phyloP scores from a whole-genome alignment of 2,113 vertebrate genomes.

The Circaetus cinerascens region DNA sequence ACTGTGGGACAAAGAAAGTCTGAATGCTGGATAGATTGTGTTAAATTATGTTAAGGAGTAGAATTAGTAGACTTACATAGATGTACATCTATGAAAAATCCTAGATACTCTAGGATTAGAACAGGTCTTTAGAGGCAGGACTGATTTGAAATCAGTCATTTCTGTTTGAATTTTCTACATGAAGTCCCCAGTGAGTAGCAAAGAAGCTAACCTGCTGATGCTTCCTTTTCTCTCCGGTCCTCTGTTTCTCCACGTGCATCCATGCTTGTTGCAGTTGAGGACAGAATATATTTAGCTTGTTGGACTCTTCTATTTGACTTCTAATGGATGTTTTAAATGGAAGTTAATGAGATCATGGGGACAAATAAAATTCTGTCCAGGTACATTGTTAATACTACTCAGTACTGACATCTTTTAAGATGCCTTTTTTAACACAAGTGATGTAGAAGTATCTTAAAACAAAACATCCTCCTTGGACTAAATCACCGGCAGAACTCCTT shows the following conservation, averaged over 20 bases:
- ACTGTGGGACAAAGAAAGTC: neutral
- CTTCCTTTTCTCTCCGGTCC: neutral
- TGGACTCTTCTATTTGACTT: neutral
- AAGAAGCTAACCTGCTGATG: neutral
- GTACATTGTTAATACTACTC: neutral
- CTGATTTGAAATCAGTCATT: neutral
- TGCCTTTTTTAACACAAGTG: neutral
- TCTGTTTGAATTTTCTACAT: neutral
- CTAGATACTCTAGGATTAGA: neutral
- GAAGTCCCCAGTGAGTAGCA: neutral
- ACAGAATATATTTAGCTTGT: neutral
- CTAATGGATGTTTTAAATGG: neutral
- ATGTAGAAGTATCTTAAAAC: neutral
- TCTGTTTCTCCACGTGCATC: neutral
- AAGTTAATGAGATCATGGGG: neutral
- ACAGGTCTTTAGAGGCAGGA: neutral
- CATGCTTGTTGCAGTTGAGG: neutral
- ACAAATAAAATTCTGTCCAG: neutral
- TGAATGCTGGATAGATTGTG: neutral
- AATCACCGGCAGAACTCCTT: neutral
- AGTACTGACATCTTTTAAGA: neutral
- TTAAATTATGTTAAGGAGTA: neutral
- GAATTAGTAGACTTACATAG: neutral
- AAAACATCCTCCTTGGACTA: neutral
- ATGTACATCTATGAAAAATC: neutral